Conservation (phyloP, 1,140 invertebrate species). For the Brachionus rubens region DNA sequence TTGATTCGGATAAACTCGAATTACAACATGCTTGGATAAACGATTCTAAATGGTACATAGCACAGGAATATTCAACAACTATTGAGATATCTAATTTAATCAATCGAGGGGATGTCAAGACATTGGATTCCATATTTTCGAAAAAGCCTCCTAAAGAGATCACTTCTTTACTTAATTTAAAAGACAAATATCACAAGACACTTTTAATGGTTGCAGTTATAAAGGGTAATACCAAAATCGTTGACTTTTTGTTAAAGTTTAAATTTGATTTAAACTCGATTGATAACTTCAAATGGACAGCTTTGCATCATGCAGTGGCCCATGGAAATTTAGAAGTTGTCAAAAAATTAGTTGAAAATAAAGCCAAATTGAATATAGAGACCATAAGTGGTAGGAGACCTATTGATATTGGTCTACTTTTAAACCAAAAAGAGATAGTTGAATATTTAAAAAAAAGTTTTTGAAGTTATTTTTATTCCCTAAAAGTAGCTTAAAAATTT, state of each 20-base stretch:
- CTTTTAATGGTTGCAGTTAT: slow-evolving; percentile 20
- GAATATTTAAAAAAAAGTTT: slow-evolving; percentile 22
- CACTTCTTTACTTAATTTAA: not conserved
- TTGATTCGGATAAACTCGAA: not conserved
- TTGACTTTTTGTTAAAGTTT: not conserved
- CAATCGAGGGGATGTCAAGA: not conserved
- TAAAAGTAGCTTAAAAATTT: not conserved
- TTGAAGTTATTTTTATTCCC: not conserved
- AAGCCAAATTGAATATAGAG: not conserved
- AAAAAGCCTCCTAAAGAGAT: not conserved
- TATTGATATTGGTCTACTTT: not conserved
- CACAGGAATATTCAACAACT: not conserved
- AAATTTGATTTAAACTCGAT: not conserved
- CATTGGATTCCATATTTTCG: not conserved
- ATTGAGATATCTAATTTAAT: slow-evolving; percentile 5
- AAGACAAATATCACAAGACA: slow-evolving; percentile 3
- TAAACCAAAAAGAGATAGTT: not conserved
- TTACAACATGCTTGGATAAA: not conserved
- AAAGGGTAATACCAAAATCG: slow-evolving; percentile 1
- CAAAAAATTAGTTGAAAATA: not conserved
- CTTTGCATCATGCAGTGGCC: not conserved
- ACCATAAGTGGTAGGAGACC: not conserved
- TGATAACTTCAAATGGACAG: slow-evolving; percentile 34
- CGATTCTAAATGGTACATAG: slow-evolving; percentile 28
- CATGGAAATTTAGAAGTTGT: slow-evolving; percentile 16